Percentiles rank a stretch among this genome's conserved stretches.
phyloP scores from a whole-genome alignment of 1,140 invertebrate genomes.

The Chymomyza costata region DNA sequence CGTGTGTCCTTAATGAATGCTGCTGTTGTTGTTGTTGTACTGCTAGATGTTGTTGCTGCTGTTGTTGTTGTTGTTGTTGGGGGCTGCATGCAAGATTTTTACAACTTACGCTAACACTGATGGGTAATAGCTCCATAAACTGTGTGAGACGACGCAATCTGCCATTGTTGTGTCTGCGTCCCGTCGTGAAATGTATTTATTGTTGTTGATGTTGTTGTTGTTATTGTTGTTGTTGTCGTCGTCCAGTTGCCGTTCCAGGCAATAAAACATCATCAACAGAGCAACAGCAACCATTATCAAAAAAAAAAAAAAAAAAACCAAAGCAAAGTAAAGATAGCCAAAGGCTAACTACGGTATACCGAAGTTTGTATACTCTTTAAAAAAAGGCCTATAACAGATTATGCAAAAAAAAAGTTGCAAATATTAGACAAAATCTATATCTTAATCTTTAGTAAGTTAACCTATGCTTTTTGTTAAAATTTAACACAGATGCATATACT shows the following conservation, averaged over 20 bases:
- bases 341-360: no score
- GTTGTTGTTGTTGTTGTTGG: slow-evolving; percentile 10
- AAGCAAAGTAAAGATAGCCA: no score
- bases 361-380: no score
- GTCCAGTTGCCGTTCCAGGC: slow-evolving; percentile 10
- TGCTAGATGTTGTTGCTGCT: slow-evolving; percentile 6
- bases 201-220: slow-evolving; percentile 6
- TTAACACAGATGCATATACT: no score
- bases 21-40: slow-evolving; percentile 1
- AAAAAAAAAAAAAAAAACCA: no score
- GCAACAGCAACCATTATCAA: slow-evolving; percentile 24
- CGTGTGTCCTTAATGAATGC: background rate
- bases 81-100: slow-evolving; percentile 13
- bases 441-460: no score
- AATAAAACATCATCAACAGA: slow-evolving; percentile 25
- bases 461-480: no score
- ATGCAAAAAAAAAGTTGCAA: no score
- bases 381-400: no score
- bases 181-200: no score
- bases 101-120: slow-evolving; percentile 22
- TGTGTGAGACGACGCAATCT: slow-evolving; percentile 30
- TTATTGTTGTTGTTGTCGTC: background rate
- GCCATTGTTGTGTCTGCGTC: slow-evolving; percentile 11
- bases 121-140: slow-evolving; percentile 41
- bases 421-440: no score